Base-by-base conservation (phyloP, 2,888 invertebrate genomes). In the Microdon myrmicae region DNA sequence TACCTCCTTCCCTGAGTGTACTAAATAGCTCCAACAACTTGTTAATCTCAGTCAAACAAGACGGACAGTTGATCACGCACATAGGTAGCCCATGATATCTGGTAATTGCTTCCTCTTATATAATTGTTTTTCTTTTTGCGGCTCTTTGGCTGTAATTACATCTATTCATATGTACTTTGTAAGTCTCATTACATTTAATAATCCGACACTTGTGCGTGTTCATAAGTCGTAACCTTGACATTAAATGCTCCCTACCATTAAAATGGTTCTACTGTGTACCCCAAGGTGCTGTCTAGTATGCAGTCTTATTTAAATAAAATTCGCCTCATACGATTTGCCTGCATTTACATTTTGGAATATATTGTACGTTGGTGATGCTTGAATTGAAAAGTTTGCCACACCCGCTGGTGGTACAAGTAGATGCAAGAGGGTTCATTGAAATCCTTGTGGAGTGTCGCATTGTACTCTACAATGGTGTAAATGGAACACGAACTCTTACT, bases 401-500 rank as follows among this genome's bases (percentile, higher is more conserved):
- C 14, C 28, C 58, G 9, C 34, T 10, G 41, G 49, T n/a, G n/a
- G n/a, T n/a, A n/a, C n/a, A n/a, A n/a, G n/a, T n/a, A n/a, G n/a
- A n/a, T n/a, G 48, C 31, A 37, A 35, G 47, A 10, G 53, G 20
- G 53, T 53, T 45, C 10, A 23, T 38, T 38, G 20, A 56, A 56
- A 32, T 37, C 25, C 25, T 37, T 25, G 25, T 45, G 16, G 17
- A 26, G 26, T 45, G 26, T 44, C 32, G 10, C 45, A 39, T 34
- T 25, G 35, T 56, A 35, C 10, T 12, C 20, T 26, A 23, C 44
- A 49, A 54, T 17, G 25, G 28, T 39, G 61, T 55, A 56, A 49
- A 44, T 61, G 39, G 55, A 55, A 61, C 55, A 56, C 44, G 37
- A 55, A 61, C 61, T 61, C 61, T 61, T 44, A 45, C 61, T 61